phyloP scores from a whole-genome alignment of 2,888 invertebrate species.

The Leptopterna dolabrata region DNA sequence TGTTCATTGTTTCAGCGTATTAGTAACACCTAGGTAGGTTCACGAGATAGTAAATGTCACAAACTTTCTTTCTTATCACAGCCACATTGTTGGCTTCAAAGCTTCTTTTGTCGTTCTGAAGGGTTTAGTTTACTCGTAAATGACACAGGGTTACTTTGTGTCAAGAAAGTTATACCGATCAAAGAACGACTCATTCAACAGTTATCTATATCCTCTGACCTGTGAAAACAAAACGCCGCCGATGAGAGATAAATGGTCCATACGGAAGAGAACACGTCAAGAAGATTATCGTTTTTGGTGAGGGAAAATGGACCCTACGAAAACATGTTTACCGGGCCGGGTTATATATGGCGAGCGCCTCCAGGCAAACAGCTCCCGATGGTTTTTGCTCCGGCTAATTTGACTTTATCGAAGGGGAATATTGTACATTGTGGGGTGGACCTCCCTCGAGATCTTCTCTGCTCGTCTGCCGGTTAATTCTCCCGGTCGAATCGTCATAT shows the following conservation, averaged over 20 bases:
- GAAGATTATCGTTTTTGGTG: neutral
- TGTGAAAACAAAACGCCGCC: neutral
- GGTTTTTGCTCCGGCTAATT: constrained; percentile 38
- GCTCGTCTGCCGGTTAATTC: neutral
- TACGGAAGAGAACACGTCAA: neutral
- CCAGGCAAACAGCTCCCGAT: constrained; percentile 14
- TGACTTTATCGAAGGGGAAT: constrained; percentile 26
- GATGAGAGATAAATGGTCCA: neutral
- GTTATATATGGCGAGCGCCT: constrained; percentile 3
- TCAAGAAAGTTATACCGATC: too few relatives aligned
- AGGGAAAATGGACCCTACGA: constrained; percentile 9
- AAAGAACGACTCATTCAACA: too few relatives aligned
- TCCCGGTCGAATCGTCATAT: neutral
- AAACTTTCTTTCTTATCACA: too few relatives aligned
- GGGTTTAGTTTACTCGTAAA: too few relatives aligned
- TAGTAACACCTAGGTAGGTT: too few relatives aligned
- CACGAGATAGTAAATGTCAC: too few relatives aligned
- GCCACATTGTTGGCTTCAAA: too few relatives aligned
- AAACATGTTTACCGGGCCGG: constrained; percentile 17
- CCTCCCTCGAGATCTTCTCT: constrained; percentile 2
- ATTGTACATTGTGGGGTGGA: constrained; percentile 5
- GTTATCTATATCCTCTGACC: neutral
- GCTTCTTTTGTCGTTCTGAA: too few relatives aligned
- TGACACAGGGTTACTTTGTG: too few relatives aligned
- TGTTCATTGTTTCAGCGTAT: too few relatives aligned